Evolutionary conservation across 2,113 vertebrate species (phyloP), one percentile per base, ranked within the genome.

Genomic region (Ptilorrhoa leucosticta): DNA sequence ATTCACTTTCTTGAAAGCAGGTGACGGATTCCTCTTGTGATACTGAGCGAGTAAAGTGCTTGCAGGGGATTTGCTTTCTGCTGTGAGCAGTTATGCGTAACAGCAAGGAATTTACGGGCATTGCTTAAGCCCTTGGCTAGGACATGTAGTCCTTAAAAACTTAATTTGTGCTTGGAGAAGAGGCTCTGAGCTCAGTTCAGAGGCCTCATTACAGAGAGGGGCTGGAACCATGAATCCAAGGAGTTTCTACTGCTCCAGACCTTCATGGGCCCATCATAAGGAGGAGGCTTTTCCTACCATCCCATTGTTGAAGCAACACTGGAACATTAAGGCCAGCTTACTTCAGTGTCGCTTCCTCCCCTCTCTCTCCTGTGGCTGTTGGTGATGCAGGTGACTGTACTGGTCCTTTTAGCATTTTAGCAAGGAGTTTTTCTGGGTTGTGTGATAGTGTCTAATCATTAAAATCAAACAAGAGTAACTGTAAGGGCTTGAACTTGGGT

Each of bases 11-110:
- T 44, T 69, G 75, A 83, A 33, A 44, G 37, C 15, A 3, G 47
- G 56, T 80, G 90, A 83, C 0, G 2, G 87, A 82, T 95, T 95
- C 73, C 87, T 82, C 60, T 23, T 64, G 84, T 73, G 92, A 61
- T 53, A 15, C 54, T 72, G 57, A 86, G 76, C 0, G 1, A 86
- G 37, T 28, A 37, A 86, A 95, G 64, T 68, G 56, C 93, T 84
- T 87, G 70, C 56, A 64, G 69, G 64, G 88, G 83, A 91, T 89
- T 75, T 92, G 53, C 83, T 93, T 82, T 94, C 69, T 91, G 60
- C 81, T 68, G 51, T 9, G 83, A 70, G 64, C 27, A 1, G 33
- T 48, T 94, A 80, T 84, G 87, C 47, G 0, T 33, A 68, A 66
- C 79, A 56, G 51, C 56, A 11, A 23, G 69, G 69, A 87, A 85